Evolutionary conservation across 2,888 invertebrate species (phyloP), one percentile per base, ranked within the genome.

Genomic region (Trichopria drosophilae): DNA sequence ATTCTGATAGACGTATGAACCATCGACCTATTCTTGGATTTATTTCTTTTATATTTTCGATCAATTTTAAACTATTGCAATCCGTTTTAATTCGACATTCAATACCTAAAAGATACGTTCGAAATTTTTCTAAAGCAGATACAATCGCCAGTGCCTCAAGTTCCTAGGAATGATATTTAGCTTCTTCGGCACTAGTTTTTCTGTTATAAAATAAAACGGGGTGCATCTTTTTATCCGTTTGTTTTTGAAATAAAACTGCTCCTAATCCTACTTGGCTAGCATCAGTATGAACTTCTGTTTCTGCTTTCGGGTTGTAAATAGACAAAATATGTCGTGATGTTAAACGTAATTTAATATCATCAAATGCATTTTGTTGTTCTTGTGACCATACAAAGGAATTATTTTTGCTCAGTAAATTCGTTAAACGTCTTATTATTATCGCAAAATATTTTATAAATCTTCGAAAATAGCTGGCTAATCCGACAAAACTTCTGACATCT

Each of bases 121-220:
- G 52, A 51, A 76, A 74, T 37, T 70, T 59, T 19, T 62, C 51
- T 16, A 73, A 44, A 0, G 67, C 60, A 28, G 59, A 63, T 0
- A 62, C 69, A 24, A 68, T 65, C 0, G 76, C 75, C 6, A 77
- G 53, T 1, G 66, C 66, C 51, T 75, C 77, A 13, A 74, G 47
- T 22, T 78, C 76, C 19, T 72, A 67, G 1, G 66, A 66, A 13
- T 68, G 66, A 47, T 71, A 75, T 13, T 60, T 65, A 9, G 59
- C 51, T 58, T 76, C 73, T 1, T 67, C 61, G 1, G 50, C 55
- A 0, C 66, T 67, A 46, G n/a, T n/a, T n/a, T n/a, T n/a, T n/a
- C n/a, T n/a, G n/a, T n/a, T n/a, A n/a, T n/a, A n/a, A n/a, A 68
- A 73, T 0, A 62, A 64, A 0, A 76, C 57, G 0, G 69, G 67